phyloP scores from a whole-genome alignment of 2,888 invertebrate genomes.

The Ellobium chinense region DNA sequence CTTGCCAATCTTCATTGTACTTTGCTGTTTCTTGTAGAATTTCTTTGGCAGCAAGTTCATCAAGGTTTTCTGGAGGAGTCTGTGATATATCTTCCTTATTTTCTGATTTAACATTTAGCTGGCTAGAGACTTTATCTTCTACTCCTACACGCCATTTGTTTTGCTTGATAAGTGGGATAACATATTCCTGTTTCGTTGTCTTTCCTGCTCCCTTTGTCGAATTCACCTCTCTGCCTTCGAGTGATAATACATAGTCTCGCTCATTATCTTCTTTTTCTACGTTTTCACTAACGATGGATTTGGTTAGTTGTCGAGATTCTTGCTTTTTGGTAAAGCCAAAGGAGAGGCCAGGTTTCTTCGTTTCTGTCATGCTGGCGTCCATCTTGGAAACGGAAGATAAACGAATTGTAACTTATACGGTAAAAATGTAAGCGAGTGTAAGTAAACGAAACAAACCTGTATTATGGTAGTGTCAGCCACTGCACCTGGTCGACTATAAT shows the following conservation, averaged over 20 bases:
- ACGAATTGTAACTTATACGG: neutral
- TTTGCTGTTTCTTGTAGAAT: conserved; percentile 65
- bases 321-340: conserved; percentile 68
- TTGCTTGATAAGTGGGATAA: conserved; percentile 78
- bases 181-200: conserved; percentile 59
- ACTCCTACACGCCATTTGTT: conserved; percentile 76
- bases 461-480: no score
- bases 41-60: conserved; percentile 71
- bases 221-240: conserved; percentile 63
- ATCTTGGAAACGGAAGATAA: conserved; percentile 29
- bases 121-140: conserved; percentile 41
- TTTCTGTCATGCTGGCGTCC: conserved; percentile 41
- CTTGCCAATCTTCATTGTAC: conserved; percentile 66
- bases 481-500: no score
- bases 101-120: conserved; percentile 18
- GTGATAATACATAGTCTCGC: conserved; percentile 59
- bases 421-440: no score
- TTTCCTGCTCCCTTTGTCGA: conserved; percentile 52
- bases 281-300: conserved; percentile 52
- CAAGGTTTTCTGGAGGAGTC: conserved; percentile 46
- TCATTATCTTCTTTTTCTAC: conserved; percentile 50
- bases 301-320: conserved; percentile 58
- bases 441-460: neutral
- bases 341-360: conserved; percentile 56
- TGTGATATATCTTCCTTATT: neutral